Evolutionary conservation across 2,797 vertebrate genomes (phyloP).

Genomic region (Pseudomugil gertrudae): DNA sequence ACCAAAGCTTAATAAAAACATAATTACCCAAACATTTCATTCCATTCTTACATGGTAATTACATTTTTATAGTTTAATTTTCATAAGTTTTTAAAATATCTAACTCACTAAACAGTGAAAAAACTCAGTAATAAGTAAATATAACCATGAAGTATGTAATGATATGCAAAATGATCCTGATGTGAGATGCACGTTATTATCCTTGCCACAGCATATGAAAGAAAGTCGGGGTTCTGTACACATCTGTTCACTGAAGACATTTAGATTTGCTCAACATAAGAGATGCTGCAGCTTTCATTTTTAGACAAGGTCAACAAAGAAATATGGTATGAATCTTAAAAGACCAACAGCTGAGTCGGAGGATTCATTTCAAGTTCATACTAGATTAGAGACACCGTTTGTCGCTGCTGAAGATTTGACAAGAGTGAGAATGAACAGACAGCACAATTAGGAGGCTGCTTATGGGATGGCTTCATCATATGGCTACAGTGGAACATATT

Average conservation of each 20-base stretch:
- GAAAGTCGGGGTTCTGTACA: conserved; percentile 48
- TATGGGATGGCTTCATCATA: conserved; percentile 64
- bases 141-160: conserved; percentile 23
- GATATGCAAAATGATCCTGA: conserved; percentile 34
- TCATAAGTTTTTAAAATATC: conserved; percentile 7
- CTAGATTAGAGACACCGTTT: conserved; percentile 68
- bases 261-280: conserved; percentile 65
- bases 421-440: conserved; percentile 72
- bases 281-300: conserved; percentile 69
- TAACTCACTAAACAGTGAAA: conserved; percentile 15
- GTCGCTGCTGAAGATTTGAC: conserved; percentile 63
- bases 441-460: conserved; percentile 73
- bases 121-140: conserved; percentile 5
- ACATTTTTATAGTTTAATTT: background rate
- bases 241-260: conserved; percentile 46
- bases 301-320: conserved; percentile 71
- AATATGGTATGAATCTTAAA: conserved; percentile 59
- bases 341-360: conserved; percentile 58
- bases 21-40: background rate
- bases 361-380: conserved; percentile 56
- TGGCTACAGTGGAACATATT: conserved; percentile 39
- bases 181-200: conserved; percentile 45
- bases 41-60: background rate
- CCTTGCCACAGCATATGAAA: conserved; percentile 53
- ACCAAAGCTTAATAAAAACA: background rate